Evolutionary conservation across 2,113 vertebrate species (phyloP), one percentile per base, ranked within the genome.

Genomic region (Spilogale gracilis): DNA sequence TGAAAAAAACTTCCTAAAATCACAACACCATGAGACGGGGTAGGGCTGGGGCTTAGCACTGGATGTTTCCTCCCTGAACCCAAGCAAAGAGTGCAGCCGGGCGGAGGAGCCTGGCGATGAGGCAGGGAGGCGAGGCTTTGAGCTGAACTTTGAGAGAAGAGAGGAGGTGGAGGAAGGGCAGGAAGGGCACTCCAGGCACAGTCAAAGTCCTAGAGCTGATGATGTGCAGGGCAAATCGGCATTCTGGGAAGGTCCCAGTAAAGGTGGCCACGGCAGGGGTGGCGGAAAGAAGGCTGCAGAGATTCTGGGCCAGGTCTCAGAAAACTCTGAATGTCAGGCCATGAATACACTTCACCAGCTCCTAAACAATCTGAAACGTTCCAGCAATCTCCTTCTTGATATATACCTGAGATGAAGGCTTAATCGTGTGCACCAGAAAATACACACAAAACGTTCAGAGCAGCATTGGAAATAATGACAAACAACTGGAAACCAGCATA

Each of bases 1-100:
- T 23, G 14, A 69, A 88, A 65, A 92, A 92, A 21, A 16, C 9
- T 52, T 21, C 80, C 23, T 38, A 48, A 71, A 84, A 52, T 76
- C 58, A 48, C 4, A 21, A 17, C 21, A 43, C 50, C 43, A 32
- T 25, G 45, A 65, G 61, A 78, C 9, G 1, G 17, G 1, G 17
- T 9, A 38, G 50, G 58, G 11, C 17, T 7, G 61, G 4, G 50
- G 14, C 43, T 45, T 12, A 4, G 14, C 12, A 0, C 0, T 48
- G 78, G 13, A 6, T 81, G 10, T 85, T 88, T 89, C 7, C 60
- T 92, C 71, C 60, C 27, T 16, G 48, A 80, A 20, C 17, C 23
- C 38, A 50, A 18, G 73, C n/a, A 21, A 45, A 63, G 10, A 6
- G 9, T 56, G 52, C 5, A 10, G 54, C 61, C 48, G 5, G 16